phyloP scores from a whole-genome alignment of 2,113 vertebrate species.

The Dasyornis broadbenti region DNA sequence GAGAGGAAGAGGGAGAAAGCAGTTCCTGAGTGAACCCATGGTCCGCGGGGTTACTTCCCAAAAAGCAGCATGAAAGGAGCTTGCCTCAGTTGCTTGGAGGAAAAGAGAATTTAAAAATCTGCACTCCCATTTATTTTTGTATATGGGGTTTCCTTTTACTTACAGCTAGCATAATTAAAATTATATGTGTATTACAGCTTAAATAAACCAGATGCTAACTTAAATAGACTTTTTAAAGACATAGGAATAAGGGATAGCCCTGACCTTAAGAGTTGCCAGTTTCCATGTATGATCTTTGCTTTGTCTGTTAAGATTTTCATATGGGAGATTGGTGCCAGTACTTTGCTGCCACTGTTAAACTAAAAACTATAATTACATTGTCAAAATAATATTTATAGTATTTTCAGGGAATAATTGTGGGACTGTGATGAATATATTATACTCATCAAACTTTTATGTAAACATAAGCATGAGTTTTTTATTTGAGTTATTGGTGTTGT shows the following conservation, averaged over 20 bases:
- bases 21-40: background rate
- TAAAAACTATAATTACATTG: conserved; percentile 76
- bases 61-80: background rate
- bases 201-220: background rate
- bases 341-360: conserved; percentile 61
- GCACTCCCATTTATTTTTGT: background rate
- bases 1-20: background rate
- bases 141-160: conserved; percentile 14
- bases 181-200: background rate
- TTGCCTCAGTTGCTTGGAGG: background rate
- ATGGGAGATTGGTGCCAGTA: conserved; percentile 46
- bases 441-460: conserved; percentile 72
- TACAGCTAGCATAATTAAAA: background rate
- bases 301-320: conserved; percentile 40
- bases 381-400: conserved; percentile 81
- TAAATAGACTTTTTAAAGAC: background rate
- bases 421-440: conserved; percentile 75
- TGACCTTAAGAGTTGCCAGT: background rate
- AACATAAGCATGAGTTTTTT: conserved; percentile 71
- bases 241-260: background rate
- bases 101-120: background rate
- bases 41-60: background rate
- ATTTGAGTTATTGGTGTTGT: conserved; percentile 73
- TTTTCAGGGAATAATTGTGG: conserved; percentile 78
- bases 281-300: conserved; percentile 49